phyloP scores from a whole-genome alignment of 2,113 vertebrate genomes.

The Forbesichthys papilliferus region DNA sequence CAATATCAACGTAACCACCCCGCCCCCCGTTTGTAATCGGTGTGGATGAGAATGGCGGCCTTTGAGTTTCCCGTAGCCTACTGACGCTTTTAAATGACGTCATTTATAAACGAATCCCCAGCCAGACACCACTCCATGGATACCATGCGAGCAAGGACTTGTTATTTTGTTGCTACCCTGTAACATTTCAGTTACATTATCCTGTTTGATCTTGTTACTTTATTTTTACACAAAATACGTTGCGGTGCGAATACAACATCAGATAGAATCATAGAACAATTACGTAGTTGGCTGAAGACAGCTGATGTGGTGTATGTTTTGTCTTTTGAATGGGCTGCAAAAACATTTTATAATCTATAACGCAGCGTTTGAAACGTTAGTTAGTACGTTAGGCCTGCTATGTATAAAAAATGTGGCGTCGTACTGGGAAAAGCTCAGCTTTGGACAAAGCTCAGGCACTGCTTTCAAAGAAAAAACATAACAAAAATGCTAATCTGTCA shows the following conservation, averaged over 20 bases:
- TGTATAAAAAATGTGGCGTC: slow-evolving; percentile 66
- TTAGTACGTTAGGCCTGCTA: no score
- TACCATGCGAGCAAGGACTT: neutral
- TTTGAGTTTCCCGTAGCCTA: neutral
- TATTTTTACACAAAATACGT: no score
- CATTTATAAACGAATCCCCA: neutral
- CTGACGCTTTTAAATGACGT: slow-evolving; percentile 8
- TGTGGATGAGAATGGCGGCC: no score
- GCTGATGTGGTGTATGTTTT: neutral
- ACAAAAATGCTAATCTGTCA: slow-evolving; percentile 2
- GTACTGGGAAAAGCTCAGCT: slow-evolving; percentile 61
- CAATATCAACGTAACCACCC: no score
- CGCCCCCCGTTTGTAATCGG: no score
- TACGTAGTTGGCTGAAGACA: neutral
- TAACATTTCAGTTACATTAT: no score
- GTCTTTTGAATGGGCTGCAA: no score
- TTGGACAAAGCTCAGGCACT: slow-evolving; percentile 73
- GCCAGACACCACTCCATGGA: neutral
- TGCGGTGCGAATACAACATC: neutral
- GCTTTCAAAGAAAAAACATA: slow-evolving; percentile 58
- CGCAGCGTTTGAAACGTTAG: no score
- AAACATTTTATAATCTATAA: no score
- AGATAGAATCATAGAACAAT: neutral
- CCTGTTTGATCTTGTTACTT: no score
- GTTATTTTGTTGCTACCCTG: no score